phyloP scores from a whole-genome alignment of 2,113 vertebrate genomes.

The Syrmaticus mikado region DNA sequence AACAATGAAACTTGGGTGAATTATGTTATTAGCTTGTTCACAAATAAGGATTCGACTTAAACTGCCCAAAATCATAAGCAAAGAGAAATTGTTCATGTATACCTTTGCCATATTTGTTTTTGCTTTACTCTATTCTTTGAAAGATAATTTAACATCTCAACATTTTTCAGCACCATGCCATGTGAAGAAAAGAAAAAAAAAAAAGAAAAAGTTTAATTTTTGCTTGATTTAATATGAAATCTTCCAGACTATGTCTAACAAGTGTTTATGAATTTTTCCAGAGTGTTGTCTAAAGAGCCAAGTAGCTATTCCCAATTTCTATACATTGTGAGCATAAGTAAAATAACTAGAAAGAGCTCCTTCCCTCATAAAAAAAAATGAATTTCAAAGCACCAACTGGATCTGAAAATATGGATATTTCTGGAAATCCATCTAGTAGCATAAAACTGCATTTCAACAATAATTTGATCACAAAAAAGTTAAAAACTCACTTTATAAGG shows the following conservation, averaged over 20 bases:
- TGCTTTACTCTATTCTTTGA: background rate
- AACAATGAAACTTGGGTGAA: background rate
- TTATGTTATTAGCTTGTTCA: background rate
- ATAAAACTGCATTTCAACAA: background rate
- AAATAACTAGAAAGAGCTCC: background rate
- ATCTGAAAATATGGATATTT: slow-evolving; percentile 16
- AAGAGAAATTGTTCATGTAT: background rate
- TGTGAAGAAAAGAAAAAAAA: background rate
- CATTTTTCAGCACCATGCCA: background rate
- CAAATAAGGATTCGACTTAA: background rate
- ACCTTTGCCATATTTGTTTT: background rate
- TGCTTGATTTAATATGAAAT: background rate
- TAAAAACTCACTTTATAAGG: background rate
- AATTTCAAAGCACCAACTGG: background rate
- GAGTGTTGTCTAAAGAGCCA: background rate
- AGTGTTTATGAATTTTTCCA: slow-evolving; percentile 34
- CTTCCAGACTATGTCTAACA: slow-evolving; percentile 26
- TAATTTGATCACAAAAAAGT: background rate
- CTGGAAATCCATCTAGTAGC: background rate
- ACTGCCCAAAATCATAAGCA: background rate
- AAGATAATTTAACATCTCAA: background rate
- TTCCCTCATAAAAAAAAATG: background rate
- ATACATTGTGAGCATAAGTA: background rate
- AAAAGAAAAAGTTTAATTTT: background rate
- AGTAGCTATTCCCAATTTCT: slow-evolving; percentile 23